phyloP scores from a whole-genome alignment of 2,113 vertebrate species.

The Gnathonemus longibarbis region DNA sequence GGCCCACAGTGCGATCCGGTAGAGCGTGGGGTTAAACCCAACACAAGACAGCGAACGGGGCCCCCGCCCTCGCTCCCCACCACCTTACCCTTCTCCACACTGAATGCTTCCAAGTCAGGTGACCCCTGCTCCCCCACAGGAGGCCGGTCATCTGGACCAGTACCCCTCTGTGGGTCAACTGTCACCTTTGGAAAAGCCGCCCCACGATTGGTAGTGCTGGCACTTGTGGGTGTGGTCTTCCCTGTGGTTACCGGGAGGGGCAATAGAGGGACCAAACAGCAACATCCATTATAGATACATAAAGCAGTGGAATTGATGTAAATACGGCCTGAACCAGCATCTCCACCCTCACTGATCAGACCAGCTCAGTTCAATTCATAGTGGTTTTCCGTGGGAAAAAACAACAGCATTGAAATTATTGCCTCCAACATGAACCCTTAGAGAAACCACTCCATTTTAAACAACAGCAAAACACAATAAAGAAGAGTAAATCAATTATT shows the following conservation, averaged over 20 bases:
- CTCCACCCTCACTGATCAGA: background rate
- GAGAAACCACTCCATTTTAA: background rate
- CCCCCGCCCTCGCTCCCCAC: constrained; percentile 37
- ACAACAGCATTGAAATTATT: background rate
- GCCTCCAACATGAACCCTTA: background rate
- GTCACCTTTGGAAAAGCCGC: constrained; percentile 61
- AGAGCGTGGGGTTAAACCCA: constrained; percentile 45
- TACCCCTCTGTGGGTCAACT: constrained; percentile 67
- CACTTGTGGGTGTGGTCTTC: constrained; percentile 67
- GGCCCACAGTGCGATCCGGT: constrained; percentile 57
- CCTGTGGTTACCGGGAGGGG: constrained; percentile 65
- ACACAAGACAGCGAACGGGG: constrained; percentile 34
- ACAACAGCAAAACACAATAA: background rate
- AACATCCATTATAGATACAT: constrained; percentile 46
- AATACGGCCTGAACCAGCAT: constrained; percentile 3
- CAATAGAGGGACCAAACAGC: constrained; percentile 65
- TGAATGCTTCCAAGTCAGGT: constrained; percentile 70
- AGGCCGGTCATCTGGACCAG: constrained; percentile 64
- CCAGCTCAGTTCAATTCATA: background rate
- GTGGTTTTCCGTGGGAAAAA: background rate
- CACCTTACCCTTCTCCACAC: constrained; percentile 83
- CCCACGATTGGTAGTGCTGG: constrained; percentile 64
- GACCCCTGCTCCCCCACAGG: constrained; percentile 63
- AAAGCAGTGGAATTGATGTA: constrained; percentile 1
- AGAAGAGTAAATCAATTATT: background rate